Percentiles rank a stretch among this genome's conserved stretches.
Conservation (phyloP, 2,113 vertebrate species). For the Tupaia chinensis region DNA sequence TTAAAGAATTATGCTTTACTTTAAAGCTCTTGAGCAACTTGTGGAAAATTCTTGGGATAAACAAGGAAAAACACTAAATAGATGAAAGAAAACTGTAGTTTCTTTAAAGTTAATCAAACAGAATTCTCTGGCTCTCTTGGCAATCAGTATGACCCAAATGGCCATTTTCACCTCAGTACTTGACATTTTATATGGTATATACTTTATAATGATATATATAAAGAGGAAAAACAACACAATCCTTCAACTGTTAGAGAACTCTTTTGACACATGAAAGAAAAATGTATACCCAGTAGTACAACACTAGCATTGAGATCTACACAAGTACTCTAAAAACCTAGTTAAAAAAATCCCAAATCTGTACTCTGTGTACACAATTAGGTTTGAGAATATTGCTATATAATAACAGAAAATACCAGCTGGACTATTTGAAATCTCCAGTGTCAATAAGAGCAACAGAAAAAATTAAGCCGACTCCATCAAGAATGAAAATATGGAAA, state of each 20-base stretch:
- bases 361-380: conserved; percentile 8
- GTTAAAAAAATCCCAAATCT: conserved; percentile 34
- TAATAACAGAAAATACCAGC: conserved; percentile 35
- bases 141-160: not conserved
- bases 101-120: conserved; percentile 38
- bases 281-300: conserved; percentile 43
- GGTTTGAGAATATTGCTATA: conserved; percentile 10
- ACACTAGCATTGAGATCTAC: conserved; percentile 32
- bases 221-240: conserved; percentile 29
- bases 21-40: not conserved
- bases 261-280: conserved; percentile 61
- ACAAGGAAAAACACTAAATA: not conserved
- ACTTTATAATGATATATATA: conserved; percentile 43
- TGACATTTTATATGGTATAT: not conserved
- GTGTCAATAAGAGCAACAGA: not conserved
- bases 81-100: not conserved
- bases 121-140: not conserved
- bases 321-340: conserved; percentile 7
- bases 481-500: not conserved
- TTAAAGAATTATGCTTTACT: conserved; percentile 9
- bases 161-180: not conserved
- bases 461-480: not conserved
- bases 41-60: conserved; percentile 31
- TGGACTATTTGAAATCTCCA: not conserved
- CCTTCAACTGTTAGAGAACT: not conserved